Evolutionary conservation across 2,113 vertebrate genomes (phyloP), one percentile per base, ranked within the genome.

Genomic region (Machaerirhynchus nigripectus): DNA sequence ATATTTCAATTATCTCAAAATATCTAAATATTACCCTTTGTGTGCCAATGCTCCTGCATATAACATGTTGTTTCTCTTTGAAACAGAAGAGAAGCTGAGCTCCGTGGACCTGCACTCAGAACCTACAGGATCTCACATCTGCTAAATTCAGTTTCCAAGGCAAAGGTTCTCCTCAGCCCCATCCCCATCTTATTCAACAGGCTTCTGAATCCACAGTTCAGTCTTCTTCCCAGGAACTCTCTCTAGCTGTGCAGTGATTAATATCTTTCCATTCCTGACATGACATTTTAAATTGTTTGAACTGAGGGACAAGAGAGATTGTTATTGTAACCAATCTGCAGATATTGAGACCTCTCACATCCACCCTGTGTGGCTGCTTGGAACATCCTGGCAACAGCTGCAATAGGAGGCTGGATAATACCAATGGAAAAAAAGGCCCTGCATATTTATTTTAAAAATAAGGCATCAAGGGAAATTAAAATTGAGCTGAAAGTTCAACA

Each of bases 231-330:
- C 15, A 79, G 74, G 26, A 87, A 28, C 73, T n/a, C 37, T 33
- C 63, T 69, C 67, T 52, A 84, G 83, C 82, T 52, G 60, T 40
- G 47, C 71, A 57, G 57, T 93, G 93, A 96, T 93, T 94, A 89
- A 89, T 96, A 87, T 60, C 68, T 84, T 75, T 83, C 65, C 88
- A 61, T 67, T 92, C 93, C 60, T 71, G 80, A 84, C 83, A 87
- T 86, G 88, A 92, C 87, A 93, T 85, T 94, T 95, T 71, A 78
- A 94, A 94, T 96, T 91, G 84, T 88, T 96, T 93, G 89, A 96
- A 87, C 71, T 59, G 90, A 89, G 64, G 73, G 77, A 82, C 60
- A 79, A 78, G 81, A 61, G 75, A 90, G 83, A 93, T 92, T 84
- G 92, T 78, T 93, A 60, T 30, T 89, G 79, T 87, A 86, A 86